Evolutionary conservation across 1,140 invertebrate species (phyloP).

Genomic region (Dysdera silvatica): DNA sequence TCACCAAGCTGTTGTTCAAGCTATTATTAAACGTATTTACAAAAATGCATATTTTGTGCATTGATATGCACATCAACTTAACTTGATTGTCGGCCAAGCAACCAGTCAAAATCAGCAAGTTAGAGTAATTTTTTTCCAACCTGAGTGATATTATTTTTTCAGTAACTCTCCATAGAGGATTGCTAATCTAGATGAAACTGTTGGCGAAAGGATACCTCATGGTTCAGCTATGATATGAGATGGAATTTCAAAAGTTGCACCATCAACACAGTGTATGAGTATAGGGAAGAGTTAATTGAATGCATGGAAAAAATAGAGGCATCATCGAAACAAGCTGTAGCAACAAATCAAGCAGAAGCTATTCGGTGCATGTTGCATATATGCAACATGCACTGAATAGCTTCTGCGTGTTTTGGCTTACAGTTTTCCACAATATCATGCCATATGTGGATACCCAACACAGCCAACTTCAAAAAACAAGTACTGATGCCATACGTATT

Average conservation of each 20-base stretch:
- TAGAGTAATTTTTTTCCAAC: neutral
- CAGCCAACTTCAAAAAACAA: no score
- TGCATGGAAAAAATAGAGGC: neutral
- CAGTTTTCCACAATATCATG: neutral
- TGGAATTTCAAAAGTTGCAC: neutral
- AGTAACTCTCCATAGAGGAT: neutral
- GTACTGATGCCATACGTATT: neutral
- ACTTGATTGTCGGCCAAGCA: neutral
- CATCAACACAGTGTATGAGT: neutral
- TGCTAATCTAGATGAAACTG: neutral
- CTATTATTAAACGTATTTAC: neutral
- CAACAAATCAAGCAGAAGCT: neutral
- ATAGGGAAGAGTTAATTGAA: neutral
- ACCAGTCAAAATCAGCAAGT: neutral
- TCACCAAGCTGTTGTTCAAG: neutral
- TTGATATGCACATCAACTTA: slow-evolving; percentile 2
- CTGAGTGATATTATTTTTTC: neutral
- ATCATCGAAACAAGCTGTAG: neutral
- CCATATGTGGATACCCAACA: neutral
- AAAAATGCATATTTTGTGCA: neutral
- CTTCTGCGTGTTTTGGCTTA: neutral
- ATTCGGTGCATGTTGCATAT: neutral
- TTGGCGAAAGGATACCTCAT: neutral
- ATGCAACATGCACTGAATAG: no score
- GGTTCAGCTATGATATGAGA: no score